phyloP scores from a whole-genome alignment of 2,113 vertebrate genomes.

The Alouatta palliata region DNA sequence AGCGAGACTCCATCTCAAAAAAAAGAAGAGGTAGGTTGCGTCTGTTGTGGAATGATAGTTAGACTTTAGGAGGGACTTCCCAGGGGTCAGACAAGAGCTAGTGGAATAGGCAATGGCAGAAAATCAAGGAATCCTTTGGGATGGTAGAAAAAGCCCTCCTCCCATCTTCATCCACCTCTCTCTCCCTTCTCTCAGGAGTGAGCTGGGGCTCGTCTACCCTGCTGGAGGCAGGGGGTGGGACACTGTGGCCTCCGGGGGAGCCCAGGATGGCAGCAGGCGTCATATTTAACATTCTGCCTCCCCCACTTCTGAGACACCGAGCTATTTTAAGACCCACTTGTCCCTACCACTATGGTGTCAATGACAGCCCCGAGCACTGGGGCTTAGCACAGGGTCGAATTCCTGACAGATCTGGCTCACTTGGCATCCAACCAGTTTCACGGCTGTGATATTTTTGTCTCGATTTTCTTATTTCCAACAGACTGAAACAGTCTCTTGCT shows the following conservation, averaged over 20 bases:
- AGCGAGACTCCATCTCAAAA: too few relatives aligned
- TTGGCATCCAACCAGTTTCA: slow-evolving; percentile 70
- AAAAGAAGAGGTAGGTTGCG: not conserved
- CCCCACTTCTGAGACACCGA: slow-evolving; percentile 69
- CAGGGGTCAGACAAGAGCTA: not conserved
- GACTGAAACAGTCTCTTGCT: slow-evolving; percentile 54
- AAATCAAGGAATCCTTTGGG: not conserved
- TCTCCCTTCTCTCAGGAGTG: not conserved
- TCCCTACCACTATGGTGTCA: slow-evolving; percentile 67
- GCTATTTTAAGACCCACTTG: slow-evolving; percentile 80
- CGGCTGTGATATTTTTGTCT: slow-evolving; percentile 72
- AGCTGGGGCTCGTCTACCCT: not conserved
- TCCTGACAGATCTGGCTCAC: slow-evolving; percentile 73
- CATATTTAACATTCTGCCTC: slow-evolving; percentile 80
- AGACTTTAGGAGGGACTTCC: slow-evolving; percentile 40
- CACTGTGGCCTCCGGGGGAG: not conserved
- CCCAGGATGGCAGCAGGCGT: slow-evolving; percentile 58
- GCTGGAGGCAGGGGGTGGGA: not conserved
- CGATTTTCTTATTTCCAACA: slow-evolving; percentile 65
- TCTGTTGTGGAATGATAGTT: not conserved
- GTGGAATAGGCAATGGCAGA: not conserved
- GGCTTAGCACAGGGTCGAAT: slow-evolving; percentile 74
- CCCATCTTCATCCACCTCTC: not conserved
- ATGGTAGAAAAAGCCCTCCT: not conserved
- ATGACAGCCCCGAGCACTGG: slow-evolving; percentile 69